Evolutionary conservation across 2,113 vertebrate genomes (phyloP).

Genomic region (Pelmatolapia mariae): DNA sequence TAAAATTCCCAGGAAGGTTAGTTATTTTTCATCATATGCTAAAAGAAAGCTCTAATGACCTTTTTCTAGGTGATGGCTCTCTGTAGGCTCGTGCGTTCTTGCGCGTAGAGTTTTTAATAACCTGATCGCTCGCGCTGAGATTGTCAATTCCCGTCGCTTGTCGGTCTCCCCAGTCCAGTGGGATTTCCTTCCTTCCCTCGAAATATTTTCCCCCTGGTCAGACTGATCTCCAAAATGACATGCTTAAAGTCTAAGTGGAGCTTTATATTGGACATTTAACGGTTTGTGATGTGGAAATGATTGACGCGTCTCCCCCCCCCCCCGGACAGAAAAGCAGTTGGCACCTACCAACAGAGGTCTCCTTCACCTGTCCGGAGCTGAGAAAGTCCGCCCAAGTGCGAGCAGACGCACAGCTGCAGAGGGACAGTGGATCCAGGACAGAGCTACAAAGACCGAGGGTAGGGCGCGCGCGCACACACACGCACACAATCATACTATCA

Average conservation of each 20-base stretch:
- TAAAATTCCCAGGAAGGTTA: neutral
- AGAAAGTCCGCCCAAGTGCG: neutral
- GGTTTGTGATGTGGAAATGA: neutral
- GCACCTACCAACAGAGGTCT: neutral
- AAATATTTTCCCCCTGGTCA: neutral
- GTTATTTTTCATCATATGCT: neutral
- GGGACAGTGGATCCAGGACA: neutral
- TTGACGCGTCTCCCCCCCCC: neutral
- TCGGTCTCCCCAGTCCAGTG: neutral
- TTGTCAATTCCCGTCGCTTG: neutral
- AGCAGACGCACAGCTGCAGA: neutral
- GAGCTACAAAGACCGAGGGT: neutral
- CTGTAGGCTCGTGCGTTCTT: neutral
- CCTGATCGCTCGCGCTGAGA: neutral
- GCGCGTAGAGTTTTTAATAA: neutral
- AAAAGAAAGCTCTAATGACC: neutral
- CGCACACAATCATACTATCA: neutral
- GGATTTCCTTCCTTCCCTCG: neutral
- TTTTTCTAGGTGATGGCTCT: neutral
- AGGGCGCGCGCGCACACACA: neutral
- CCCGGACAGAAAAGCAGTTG: neutral
- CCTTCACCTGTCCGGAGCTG: slow-evolving; percentile 8
- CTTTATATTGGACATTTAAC: neutral
- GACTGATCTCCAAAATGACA: neutral
- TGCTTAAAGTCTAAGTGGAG: neutral